Conservation (phyloP, 2,888 invertebrate genomes). For the Melieria crassipennis region DNA sequence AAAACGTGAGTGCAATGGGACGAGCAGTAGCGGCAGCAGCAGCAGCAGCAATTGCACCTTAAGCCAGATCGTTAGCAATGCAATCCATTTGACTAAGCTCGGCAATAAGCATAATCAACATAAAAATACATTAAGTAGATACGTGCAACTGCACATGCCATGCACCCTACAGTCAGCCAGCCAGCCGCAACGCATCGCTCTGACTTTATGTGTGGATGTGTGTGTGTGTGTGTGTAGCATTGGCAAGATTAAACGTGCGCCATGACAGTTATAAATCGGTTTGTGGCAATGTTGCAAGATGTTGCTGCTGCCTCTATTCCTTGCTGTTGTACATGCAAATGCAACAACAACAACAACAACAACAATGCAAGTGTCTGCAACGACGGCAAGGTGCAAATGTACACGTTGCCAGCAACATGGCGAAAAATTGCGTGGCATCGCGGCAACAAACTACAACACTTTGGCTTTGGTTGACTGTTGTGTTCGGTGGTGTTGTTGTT, state of each 20-base stretch:
- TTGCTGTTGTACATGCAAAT: conserved; percentile 22
- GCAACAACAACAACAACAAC: conserved; percentile 8
- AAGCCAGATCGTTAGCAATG: conserved; percentile 41
- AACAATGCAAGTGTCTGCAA: neutral
- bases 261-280: conserved; percentile 34
- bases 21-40: neutral
- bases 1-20: neutral
- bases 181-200: neutral
- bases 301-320: conserved; percentile 5
- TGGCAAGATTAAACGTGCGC: conserved; percentile 31
- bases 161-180: neutral
- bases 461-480: no score
- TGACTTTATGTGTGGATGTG: neutral
- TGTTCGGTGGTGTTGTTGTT: neutral
- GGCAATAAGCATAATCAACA: conserved; percentile 52
- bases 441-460: neutral
- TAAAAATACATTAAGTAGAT: conserved; percentile 32
- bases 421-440: conserved; percentile 1
- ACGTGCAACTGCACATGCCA: conserved; percentile 4
- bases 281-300: conserved; percentile 14
- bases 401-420: neutral
- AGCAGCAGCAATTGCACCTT: conserved; percentile 31
- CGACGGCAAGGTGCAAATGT: conserved; percentile 2
- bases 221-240: conserved; percentile 8
- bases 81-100: conserved; percentile 49